phyloP scores from a whole-genome alignment of 2,888 invertebrate species.

The Eledona agricola region DNA sequence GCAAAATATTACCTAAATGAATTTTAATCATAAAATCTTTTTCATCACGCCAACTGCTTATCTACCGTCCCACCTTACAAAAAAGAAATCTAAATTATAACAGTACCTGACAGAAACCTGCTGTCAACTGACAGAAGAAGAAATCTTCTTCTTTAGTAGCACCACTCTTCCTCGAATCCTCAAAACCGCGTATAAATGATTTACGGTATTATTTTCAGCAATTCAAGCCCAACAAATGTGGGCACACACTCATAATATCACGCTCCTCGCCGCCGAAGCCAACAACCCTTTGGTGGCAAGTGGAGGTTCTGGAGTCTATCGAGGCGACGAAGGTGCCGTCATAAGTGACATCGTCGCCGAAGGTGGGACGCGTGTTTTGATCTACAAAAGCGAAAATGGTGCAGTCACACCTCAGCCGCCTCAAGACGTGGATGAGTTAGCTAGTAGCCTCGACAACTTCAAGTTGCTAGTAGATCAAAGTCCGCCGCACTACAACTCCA shows the following conservation, averaged over 20 bases:
- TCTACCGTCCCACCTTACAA: no score
- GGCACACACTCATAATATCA: slow-evolving; percentile 73
- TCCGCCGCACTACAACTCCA: slow-evolving; percentile 32
- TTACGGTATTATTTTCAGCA: slow-evolving; percentile 60
- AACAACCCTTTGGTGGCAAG: slow-evolving; percentile 70
- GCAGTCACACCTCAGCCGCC: slow-evolving; percentile 26
- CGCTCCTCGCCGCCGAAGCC: slow-evolving; percentile 76
- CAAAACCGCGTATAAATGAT: no score
- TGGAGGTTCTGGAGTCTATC: slow-evolving; percentile 81
- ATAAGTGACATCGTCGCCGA: slow-evolving; percentile 37
- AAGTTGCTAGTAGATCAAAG: slow-evolving; percentile 60
- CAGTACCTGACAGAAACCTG: no score
- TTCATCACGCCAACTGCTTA: no score
- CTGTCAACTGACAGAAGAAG: no score
- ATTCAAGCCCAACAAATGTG: slow-evolving; percentile 76
- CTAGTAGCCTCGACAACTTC: slow-evolving; percentile 58
- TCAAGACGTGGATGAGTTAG: slow-evolving; percentile 43
- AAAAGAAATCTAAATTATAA: no score
- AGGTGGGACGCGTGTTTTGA: slow-evolving; percentile 36
- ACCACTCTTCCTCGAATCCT: no score
- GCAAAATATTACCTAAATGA: no score
- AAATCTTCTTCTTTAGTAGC: no score
- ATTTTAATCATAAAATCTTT: no score
- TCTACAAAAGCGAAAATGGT: slow-evolving; percentile 33
- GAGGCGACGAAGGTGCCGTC: slow-evolving; percentile 42